phyloP scores from a whole-genome alignment of 2,888 invertebrate genomes.

The Girardia tigrina region DNA sequence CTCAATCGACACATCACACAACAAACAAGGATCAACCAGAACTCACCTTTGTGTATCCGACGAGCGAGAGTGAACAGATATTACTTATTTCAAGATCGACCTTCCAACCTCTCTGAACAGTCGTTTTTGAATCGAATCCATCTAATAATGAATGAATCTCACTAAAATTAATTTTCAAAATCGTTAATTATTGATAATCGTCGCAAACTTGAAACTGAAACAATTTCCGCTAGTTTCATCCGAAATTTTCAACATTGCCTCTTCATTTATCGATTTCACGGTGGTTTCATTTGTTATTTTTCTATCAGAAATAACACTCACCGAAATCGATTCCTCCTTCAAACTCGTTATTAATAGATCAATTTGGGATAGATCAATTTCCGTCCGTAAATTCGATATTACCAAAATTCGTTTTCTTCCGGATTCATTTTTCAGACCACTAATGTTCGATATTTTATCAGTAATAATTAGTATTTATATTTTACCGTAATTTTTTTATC shows the following conservation, averaged over 20 bases:
- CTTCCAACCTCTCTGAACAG: not conserved
- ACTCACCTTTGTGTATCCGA: not conserved
- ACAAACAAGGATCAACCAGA: not conserved
- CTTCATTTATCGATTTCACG: not conserved
- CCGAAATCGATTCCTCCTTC: constrained; percentile 54
- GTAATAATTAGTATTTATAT: not conserved
- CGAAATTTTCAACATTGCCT: not conserved
- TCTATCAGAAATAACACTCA: constrained; percentile 41
- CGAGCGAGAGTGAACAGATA: not conserved
- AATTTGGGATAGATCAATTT: constrained; percentile 52
- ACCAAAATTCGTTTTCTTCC: constrained; percentile 56
- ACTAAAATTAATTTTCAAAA: not conserved
- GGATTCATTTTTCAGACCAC: constrained; percentile 27
- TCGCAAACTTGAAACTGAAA: not conserved
- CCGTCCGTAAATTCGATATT: constrained; percentile 57
- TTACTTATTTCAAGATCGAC: not conserved
- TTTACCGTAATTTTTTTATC: not conserved
- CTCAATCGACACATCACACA: not conserved
- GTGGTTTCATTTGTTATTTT: too few relatives aligned
- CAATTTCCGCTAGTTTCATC: not conserved
- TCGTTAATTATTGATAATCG: not conserved
- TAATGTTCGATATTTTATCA: not conserved
- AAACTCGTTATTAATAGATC: constrained; percentile 55
- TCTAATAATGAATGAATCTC: not conserved
- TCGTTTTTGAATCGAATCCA: not conserved